phyloP scores from a whole-genome alignment of 2,888 invertebrate genomes.

The Tribolium freemani region DNA sequence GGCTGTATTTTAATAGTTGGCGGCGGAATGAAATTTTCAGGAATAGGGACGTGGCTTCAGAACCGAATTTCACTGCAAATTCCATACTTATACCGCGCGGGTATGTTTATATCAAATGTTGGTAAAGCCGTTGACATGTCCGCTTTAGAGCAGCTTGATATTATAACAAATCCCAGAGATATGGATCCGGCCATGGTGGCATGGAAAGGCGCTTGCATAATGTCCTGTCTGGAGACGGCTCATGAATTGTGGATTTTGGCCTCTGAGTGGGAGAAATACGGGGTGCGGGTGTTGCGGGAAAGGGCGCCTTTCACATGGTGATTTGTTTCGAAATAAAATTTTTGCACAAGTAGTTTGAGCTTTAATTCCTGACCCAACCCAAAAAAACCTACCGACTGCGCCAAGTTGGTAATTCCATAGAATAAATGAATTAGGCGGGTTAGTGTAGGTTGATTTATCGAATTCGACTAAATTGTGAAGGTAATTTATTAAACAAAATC shows the following conservation, averaged over 20 bases:
- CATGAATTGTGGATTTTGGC: slow-evolving; percentile 93
- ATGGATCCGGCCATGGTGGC: slow-evolving; percentile 91
- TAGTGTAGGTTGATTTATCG: too few species aligned
- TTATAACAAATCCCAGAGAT: slow-evolving; percentile 91
- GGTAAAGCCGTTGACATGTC: neutral
- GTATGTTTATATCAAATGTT: slow-evolving; percentile 54
- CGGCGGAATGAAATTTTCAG: slow-evolving; percentile 90
- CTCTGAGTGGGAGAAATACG: slow-evolving; percentile 88
- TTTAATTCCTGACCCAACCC: neutral
- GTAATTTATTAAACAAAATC: slow-evolving; percentile 49
- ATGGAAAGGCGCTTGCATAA: slow-evolving; percentile 96
- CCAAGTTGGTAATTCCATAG: too few species aligned
- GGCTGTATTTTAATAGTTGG: slow-evolving; percentile 93
- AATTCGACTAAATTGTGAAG: slow-evolving; percentile 38
- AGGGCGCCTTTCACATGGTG: slow-evolving; percentile 93
- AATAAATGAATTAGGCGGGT: neutral
- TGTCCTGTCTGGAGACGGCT: slow-evolving; percentile 93
- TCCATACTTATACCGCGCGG: slow-evolving; percentile 82
- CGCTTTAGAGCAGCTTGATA: slow-evolving; percentile 81
- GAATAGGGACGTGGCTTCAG: slow-evolving; percentile 89
- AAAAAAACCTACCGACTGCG: neutral
- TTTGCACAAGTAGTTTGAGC: slow-evolving; percentile 8
- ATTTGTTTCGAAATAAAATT: slow-evolving; percentile 9
- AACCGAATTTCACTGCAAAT: slow-evolving; percentile 88
- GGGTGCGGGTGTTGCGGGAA: slow-evolving; percentile 88